Base-by-base conservation (phyloP, 2,888 invertebrate genomes). In the Drosophila tanythrix region DNA sequence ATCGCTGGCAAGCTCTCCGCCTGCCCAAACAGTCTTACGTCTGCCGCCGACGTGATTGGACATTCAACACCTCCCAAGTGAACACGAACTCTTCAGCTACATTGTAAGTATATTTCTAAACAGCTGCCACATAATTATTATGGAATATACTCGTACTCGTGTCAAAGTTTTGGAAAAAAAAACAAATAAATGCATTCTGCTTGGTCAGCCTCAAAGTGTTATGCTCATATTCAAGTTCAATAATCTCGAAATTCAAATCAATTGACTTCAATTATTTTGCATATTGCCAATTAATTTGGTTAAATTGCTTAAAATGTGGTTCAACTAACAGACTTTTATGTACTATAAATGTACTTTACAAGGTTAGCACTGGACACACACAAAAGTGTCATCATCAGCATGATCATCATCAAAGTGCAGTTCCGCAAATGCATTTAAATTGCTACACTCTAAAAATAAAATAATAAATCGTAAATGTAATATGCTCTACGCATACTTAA, bases 211-310 rank as follows among this genome's bases (percentile, higher is more conserved):
- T 18, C 36, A 57, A 38, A 55, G 59, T 40, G 43, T 50, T 40
- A 33, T 48, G 59, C 31, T 21, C 67, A 40, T 51, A 55, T 57
- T 63, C 61, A 73, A 80, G 84, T 86, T 83, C 84, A 87, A 77
- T 70, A 71, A 66, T 72, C 72, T 46, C 25, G 55, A 48, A 63
- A 51, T 58, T 27, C 38, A 43, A 77, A 76, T 82, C 80, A 89
- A 89, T 89, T 88, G 83, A 83, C 81, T 71, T 71, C 31, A 74
- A 86, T 84, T 79, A 35, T 10, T 29, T 43, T 33, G 50, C 40
- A 51, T 57, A 64, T 63, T 68, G 74, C 8, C 74, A 70, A 73
- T 74, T 71, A n/a, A 64, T 67, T 67, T 70, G 29, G 38, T 36
- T 62, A 64, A 61, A 57, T 79, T 63, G 46, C 11, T 38, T n/a